Percentiles rank a stretch among this genome's conserved stretches.
Evolutionary conservation across 2,113 vertebrate genomes (phyloP).

Genomic region (Agelaius phoeniceus): DNA sequence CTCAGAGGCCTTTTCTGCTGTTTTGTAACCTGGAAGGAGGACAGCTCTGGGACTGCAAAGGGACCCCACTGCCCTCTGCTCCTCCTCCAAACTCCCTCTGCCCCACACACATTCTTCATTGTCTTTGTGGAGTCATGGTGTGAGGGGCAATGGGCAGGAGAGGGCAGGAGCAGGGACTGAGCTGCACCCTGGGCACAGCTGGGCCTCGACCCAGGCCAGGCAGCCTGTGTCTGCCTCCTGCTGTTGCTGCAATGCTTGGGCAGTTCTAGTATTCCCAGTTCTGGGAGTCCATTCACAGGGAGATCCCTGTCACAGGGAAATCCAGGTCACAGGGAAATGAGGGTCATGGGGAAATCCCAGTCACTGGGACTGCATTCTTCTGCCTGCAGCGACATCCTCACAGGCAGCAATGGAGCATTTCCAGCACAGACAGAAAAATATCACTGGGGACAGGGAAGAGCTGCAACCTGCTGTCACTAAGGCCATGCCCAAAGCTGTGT

Average conservation of each 20-base stretch:
- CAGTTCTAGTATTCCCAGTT: not conserved
- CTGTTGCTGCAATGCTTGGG: not conserved
- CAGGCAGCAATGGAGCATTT: fast-evolving
- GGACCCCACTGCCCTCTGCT: not conserved
- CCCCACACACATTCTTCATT: fast-evolving
- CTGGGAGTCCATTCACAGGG: not conserved
- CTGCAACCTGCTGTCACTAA: not conserved
- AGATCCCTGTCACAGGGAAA: not conserved
- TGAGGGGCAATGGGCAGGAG: not conserved
- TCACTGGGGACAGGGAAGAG: not conserved
- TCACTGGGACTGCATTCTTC: not conserved
- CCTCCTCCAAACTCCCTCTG: not conserved
- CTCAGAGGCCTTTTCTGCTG: not conserved
- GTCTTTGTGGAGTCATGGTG: not conserved
- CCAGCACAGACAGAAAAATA: not conserved
- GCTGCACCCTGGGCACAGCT: not conserved
- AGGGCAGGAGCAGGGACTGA: not conserved
- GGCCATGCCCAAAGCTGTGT: not conserved
- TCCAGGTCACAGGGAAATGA: not conserved
- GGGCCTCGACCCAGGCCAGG: fast-evolving
- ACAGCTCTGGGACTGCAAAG: not conserved
- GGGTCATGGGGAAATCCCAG: not conserved
- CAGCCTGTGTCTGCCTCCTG: not conserved
- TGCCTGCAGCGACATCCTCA: not conserved
- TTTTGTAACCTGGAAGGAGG: not conserved